Base-by-base conservation (phyloP, 2,797 vertebrate species). In the Tragopan temminckii region DNA sequence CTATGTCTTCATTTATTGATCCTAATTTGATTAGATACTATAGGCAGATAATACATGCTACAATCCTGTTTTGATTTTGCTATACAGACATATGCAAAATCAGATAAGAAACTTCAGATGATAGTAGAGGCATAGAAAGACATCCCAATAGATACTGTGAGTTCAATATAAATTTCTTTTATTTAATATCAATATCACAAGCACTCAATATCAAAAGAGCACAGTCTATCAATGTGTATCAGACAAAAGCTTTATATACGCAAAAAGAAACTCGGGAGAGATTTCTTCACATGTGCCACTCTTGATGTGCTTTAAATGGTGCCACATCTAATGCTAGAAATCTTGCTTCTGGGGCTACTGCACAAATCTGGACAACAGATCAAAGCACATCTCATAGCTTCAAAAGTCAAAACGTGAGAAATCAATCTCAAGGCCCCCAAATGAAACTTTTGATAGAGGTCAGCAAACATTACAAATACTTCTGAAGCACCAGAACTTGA, bases 341-440 rank as follows among this genome's bases (percentile, higher is more conserved):
- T 53, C 71, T 31, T 89, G 61, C 71, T 90, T 94, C 66, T 83
- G 84, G 40, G 61, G 43, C 61, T 74, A 67, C 52, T 89, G 61
- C 68, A 82, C 48, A 90, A 86, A 94, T 87, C 78, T 75, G 90
- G 95, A 94, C 89, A 82, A 89, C 68, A 89, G 75, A 96, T 95
- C 89, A 96, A 96, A 95, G 92, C 48, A 23, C 40, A 53, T 80
- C 86, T 87, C 40, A 57, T 17, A 77, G 18, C 90, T 92, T 96
- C 86, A 94, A 81, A 94, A 96, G 86, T 94, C 71, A 90, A 88
- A 94, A 93, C 77, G 42, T 92, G 71, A 87, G 52, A 95, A 95
- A 93, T 85, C 76, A 85, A 64, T 94, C 92, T 89, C 67, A 90
- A 7, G 53, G 81, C n/a, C 61, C 52, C 40, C 23, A 89, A 95